A percentile compares a stretch with the other conserved stretches of the same genome.
phyloP scores from a whole-genome alignment of 2,888 invertebrate species.

The Brachypalpus laphriformis region DNA sequence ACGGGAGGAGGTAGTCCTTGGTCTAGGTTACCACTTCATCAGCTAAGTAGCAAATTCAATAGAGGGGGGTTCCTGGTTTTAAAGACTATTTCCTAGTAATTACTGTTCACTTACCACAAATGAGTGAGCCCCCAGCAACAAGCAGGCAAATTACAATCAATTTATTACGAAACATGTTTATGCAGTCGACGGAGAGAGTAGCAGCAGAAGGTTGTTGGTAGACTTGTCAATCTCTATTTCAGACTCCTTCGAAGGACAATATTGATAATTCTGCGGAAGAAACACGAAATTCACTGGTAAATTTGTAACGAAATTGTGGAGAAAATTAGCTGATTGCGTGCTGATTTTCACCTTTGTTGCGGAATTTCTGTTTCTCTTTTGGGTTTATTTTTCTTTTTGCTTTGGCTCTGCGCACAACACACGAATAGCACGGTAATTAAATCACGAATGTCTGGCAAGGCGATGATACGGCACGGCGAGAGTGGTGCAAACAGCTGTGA shows the following conservation, averaged over 20 bases:
- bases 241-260: not conserved
- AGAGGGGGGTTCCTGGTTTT: not conserved
- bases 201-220: not conserved
- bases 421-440: slow-evolving; percentile 18
- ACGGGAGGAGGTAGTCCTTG: not conserved
- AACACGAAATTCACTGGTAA: slow-evolving; percentile 8
- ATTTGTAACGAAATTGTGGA: not conserved
- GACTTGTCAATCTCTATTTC: not conserved
- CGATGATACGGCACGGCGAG: not conserved
- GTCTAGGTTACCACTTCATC: not conserved
- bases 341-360: slow-evolving; percentile 48
- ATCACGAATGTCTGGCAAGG: slow-evolving; percentile 35
- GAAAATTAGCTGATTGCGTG: not conserved
- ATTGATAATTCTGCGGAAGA: slow-evolving; percentile 36
- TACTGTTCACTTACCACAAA: slow-evolving; percentile 58
- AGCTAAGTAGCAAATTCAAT: not conserved
- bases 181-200: too few species aligned
- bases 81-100: not conserved
- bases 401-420: slow-evolving; percentile 49
- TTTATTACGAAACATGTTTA: slow-evolving; percentile 69
- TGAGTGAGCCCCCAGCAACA: slow-evolving; percentile 60
- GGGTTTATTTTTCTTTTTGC: not conserved
- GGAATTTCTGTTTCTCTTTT: slow-evolving; percentile 52
- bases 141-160: slow-evolving; percentile 63
- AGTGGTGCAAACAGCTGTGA: slow-evolving; percentile 21